phyloP scores from a whole-genome alignment of 2,888 invertebrate species.

The Pandemis cinnamomeana region DNA sequence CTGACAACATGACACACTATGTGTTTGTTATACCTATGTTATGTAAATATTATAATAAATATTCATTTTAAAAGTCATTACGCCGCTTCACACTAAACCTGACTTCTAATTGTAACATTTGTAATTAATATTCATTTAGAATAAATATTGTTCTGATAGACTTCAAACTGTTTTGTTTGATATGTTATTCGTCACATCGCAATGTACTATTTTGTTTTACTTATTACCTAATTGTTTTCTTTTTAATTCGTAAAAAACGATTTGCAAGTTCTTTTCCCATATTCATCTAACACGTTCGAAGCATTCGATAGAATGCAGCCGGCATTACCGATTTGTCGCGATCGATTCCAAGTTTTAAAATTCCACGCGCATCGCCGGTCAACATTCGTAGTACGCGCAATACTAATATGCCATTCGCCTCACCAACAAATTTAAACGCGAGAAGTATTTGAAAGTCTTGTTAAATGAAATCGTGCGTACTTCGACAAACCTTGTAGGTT shows the following conservation, averaged over 20 bases:
- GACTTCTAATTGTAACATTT: not conserved
- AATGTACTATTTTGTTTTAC: not conserved
- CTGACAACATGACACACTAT: constrained; percentile 30
- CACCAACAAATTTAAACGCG: constrained; percentile 49
- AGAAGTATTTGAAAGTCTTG: constrained; percentile 9
- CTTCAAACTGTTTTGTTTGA: not conserved
- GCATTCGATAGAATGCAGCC: constrained; percentile 10
- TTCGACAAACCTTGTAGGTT: not conserved
- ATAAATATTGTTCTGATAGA: not conserved
- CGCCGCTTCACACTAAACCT: not conserved
- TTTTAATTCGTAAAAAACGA: not conserved
- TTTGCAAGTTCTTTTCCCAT: constrained; percentile 20
- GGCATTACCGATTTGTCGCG: constrained; percentile 33
- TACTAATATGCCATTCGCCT: constrained; percentile 48
- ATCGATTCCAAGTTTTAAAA: constrained; percentile 44
- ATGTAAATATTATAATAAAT: constrained; percentile 32
- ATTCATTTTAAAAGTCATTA: not conserved
- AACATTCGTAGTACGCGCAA: constrained; percentile 45
- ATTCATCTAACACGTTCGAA: constrained; percentile 8
- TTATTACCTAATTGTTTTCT: not conserved
- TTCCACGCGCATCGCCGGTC: constrained; percentile 50
- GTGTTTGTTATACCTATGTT: constrained; percentile 16
- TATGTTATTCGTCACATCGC: too few species aligned
- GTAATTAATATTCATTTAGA: too few species aligned
- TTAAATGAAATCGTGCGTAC: not conserved